phyloP scores from a whole-genome alignment of 2,888 invertebrate species.

The Heterodera filipjevi region DNA sequence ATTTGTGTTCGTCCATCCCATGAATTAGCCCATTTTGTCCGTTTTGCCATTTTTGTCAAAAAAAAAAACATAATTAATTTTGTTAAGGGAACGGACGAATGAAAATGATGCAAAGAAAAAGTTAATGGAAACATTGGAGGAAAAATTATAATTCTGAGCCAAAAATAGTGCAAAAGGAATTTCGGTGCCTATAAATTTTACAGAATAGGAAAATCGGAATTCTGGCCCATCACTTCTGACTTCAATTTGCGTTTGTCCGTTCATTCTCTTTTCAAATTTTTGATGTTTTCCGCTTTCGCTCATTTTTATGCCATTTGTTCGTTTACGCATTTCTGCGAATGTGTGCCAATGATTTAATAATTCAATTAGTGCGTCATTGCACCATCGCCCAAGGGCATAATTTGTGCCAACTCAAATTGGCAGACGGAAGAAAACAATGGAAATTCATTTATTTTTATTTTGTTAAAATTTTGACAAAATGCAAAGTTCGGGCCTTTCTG shows the following conservation, averaged over 20 bases:
- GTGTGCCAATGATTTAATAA: not conserved
- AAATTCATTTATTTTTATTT: not conserved
- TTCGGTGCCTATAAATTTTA: too few relatives aligned
- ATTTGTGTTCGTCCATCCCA: slow-evolving; percentile 1
- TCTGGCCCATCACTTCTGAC: not conserved
- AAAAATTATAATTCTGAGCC: not conserved
- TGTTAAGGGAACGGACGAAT: not conserved
- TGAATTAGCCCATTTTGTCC: not conserved
- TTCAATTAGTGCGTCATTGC: not conserved
- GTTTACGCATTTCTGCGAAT: not conserved
- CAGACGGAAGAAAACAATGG: slow-evolving; percentile 3
- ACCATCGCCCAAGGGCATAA: not conserved
- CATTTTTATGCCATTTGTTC: not conserved
- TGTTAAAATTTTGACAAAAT: too few relatives aligned
- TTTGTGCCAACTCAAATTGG: slow-evolving; percentile 6
- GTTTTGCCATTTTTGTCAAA: not conserved
- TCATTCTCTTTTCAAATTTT: not conserved
- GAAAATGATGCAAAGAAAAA: not conserved
- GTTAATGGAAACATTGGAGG: not conserved
- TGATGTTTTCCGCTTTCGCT: not conserved
- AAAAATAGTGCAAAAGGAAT: not conserved
- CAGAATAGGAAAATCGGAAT: too few relatives aligned
- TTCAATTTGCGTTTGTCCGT: not conserved
- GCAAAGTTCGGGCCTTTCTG: not conserved
- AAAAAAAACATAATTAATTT: slow-evolving; percentile 6